phyloP scores from a whole-genome alignment of 2,113 vertebrate genomes.

The Notarius quadriscutis region DNA sequence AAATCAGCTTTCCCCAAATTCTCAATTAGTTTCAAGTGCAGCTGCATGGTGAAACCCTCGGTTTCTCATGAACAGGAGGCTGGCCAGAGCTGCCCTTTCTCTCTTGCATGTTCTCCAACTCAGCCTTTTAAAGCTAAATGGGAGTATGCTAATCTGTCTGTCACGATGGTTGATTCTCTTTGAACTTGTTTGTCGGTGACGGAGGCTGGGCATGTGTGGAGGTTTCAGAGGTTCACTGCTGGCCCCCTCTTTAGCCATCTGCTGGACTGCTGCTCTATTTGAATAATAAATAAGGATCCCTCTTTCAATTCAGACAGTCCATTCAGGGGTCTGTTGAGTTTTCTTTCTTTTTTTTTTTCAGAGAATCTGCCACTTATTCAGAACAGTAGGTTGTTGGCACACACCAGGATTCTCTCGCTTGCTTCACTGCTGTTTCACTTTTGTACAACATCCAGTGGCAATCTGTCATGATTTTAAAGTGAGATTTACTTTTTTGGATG shows the following conservation, averaged over 20 bases:
- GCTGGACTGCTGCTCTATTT: constrained; percentile 85
- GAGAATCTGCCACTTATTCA: constrained; percentile 24
- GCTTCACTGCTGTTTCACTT: constrained; percentile 1
- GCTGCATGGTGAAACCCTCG: neutral
- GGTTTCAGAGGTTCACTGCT: constrained; percentile 74
- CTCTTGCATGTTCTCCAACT: constrained; percentile 34
- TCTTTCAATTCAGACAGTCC: constrained; percentile 53
- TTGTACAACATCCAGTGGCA: constrained; percentile 3
- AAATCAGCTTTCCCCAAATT: neutral
- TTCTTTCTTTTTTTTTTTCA: neutral
- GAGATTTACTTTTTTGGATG: constrained; percentile 17
- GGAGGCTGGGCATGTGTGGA: constrained; percentile 80
- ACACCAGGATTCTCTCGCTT: neutral
- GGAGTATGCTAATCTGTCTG: constrained; percentile 90
- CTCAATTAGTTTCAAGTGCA: constrained; percentile 10
- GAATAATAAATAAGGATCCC: constrained; percentile 79
- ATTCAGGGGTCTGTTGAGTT: constrained; percentile 44
- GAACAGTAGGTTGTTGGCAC: constrained; percentile 17
- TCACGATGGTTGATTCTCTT: constrained; percentile 92
- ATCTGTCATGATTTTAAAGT: constrained; percentile 37
- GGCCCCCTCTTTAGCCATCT: constrained; percentile 88
- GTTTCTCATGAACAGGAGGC: constrained; percentile 10
- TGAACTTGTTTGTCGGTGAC: constrained; percentile 85
- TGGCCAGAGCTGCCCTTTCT: neutral
- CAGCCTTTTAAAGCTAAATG: constrained; percentile 75